phyloP scores from a whole-genome alignment of 1,140 invertebrate genomes.

The Calliphora vicina region DNA sequence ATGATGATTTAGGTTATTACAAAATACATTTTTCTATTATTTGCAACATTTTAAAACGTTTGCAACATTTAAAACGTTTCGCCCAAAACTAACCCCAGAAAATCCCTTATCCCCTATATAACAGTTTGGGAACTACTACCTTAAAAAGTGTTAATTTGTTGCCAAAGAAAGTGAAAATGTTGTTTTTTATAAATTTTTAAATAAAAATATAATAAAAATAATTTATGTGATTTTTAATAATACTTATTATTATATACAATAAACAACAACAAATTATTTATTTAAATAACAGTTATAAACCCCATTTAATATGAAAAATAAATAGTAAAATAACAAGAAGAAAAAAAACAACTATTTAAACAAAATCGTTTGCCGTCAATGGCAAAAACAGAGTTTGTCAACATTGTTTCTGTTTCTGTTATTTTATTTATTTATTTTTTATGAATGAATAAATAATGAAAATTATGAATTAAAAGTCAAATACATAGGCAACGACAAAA shows the following conservation, averaged over 20 bases:
- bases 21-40: no score
- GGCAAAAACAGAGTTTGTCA: neutral
- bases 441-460: constrained; percentile 1
- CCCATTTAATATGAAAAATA: neutral
- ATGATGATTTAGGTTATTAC: no score
- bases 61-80: no score
- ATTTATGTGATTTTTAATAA: no score
- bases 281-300: constrained; percentile 13
- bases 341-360: neutral
- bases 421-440: no score
- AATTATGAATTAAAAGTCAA: neutral
- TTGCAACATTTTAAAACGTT: no score
- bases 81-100: no score
- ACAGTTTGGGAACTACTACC: neutral
- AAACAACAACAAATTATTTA: neutral
- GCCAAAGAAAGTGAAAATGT: neutral
- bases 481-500: neutral
- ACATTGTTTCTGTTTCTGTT: neutral
- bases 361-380: neutral
- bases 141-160: neutral
- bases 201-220: neutral
- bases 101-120: no score
- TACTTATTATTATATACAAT: no score
- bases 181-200: neutral
- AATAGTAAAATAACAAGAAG: neutral